A percentile compares a stretch with the other conserved stretches of the same genome.
These are phyloP conservation scores for Misgurnus mizolepis DNA, from an alignment of 2,113 vertebrate genomes.

Conservation along the genomic window DNA sequence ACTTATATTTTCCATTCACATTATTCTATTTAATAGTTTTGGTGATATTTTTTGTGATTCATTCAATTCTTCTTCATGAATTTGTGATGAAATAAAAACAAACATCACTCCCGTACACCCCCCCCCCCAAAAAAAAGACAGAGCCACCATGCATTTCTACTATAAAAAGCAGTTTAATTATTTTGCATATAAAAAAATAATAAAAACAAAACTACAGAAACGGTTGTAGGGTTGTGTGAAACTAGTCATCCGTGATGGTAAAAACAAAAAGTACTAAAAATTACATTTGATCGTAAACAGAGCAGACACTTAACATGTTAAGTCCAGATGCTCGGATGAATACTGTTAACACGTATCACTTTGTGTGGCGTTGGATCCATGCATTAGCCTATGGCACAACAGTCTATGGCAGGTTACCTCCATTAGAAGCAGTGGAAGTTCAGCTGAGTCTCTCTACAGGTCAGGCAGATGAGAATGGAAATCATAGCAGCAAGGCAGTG, in stretches of 20 bases:
- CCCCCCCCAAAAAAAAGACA: constrained; percentile 76
- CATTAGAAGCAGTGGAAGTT: constrained; percentile 61
- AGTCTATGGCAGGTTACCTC: constrained; percentile 55
- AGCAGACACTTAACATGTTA: constrained; percentile 45
- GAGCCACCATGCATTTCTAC: constrained; percentile 76
- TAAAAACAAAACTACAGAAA: constrained; percentile 59
- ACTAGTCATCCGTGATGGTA: constrained; percentile 41
- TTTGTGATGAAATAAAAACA: constrained; percentile 58
- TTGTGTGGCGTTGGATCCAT: constrained; percentile 53
- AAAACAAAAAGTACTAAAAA: constrained; percentile 46
- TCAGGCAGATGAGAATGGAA: constrained; percentile 59
- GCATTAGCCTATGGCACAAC: constrained; percentile 66
- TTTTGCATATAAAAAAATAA: constrained; percentile 60
- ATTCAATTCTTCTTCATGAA: constrained; percentile 80
- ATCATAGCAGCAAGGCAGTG: constrained; percentile 72
- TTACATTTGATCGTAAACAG: constrained; percentile 62
- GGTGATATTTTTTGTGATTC: constrained; percentile 82
- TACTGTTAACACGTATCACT: constrained; percentile 62
- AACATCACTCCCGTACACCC: constrained; percentile 74
- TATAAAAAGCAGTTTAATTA: constrained; percentile 82
- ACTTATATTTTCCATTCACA: constrained; percentile 55
- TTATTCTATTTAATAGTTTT: constrained; percentile 83
- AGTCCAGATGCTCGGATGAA: constrained; percentile 57
- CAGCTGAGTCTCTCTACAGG: constrained; percentile 54
- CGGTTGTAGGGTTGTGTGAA: constrained; percentile 59